A percentile compares a stretch with the other conserved stretches of the same genome.
Evolutionary conservation across 2,888 invertebrate species (phyloP).

Genomic region (Bedellia somnulentella): DNA sequence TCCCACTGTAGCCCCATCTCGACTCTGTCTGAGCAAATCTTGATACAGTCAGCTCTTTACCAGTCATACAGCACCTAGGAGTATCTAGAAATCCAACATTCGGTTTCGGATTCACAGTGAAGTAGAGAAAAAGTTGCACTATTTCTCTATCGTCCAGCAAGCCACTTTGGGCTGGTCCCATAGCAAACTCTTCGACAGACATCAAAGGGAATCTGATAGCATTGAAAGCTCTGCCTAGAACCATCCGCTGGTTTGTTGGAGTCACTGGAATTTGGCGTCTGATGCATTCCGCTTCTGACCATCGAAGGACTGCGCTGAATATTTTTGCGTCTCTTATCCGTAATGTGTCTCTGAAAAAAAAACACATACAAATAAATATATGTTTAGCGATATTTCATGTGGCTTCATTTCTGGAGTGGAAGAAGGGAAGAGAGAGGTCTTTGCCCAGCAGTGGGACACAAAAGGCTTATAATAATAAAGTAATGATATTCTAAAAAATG

Average conservation of each 20-base stretch:
- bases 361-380: not conserved
- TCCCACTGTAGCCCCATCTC: slow-evolving; percentile 84
- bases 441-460: no score
- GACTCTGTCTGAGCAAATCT: slow-evolving; percentile 75
- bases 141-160: slow-evolving; percentile 76
- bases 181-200: slow-evolving; percentile 84
- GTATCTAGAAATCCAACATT: slow-evolving; percentile 69
- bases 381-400: not conserved
- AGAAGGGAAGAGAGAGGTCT: no score
- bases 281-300: slow-evolving; percentile 75
- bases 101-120: slow-evolving; percentile 77
- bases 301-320: slow-evolving; percentile 72
- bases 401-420: no score
- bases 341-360: slow-evolving; percentile 66
- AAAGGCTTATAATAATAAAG: no score
- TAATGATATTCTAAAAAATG: no score
- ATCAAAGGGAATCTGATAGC: slow-evolving; percentile 81
- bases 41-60: slow-evolving; percentile 74
- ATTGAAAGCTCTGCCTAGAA: slow-evolving; percentile 70
- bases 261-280: slow-evolving; percentile 66
- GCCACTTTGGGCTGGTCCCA: slow-evolving; percentile 74
- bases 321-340: slow-evolving; percentile 77
- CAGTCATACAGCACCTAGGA: slow-evolving; percentile 76
- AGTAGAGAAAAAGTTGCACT: slow-evolving; percentile 71
- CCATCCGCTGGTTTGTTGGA: slow-evolving; percentile 68